Percentiles rank a stretch among this genome's conserved stretches.
phyloP scores from a whole-genome alignment of 2,797 vertebrate genomes.

The Pantherophis alleghaniensis region DNA sequence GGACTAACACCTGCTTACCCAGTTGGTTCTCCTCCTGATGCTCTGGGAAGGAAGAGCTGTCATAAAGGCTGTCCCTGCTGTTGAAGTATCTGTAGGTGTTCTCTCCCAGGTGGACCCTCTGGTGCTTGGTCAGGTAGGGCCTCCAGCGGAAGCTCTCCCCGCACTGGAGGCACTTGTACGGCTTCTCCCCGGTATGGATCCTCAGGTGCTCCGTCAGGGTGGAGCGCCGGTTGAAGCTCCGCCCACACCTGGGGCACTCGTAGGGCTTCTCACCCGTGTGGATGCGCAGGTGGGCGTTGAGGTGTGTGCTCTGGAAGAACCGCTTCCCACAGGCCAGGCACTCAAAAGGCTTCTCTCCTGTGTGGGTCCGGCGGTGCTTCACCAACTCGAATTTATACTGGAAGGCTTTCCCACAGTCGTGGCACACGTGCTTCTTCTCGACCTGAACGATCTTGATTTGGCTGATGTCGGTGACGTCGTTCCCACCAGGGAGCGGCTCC shows the following conservation, averaged over 20 bases:
- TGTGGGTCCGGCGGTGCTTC: constrained; percentile 60
- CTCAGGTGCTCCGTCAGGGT: constrained; percentile 49
- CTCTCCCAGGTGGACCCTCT: constrained; percentile 14
- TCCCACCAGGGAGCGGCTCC: neutral
- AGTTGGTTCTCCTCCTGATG: constrained; percentile 3
- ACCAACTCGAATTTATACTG: constrained; percentile 52
- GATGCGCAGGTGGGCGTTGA: constrained; percentile 51
- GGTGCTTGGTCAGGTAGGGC: constrained; percentile 29
- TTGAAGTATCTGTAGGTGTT: constrained; percentile 13
- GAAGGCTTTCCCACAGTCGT: constrained; percentile 57
- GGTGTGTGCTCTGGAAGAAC: constrained; percentile 53
- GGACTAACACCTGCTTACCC: neutral
- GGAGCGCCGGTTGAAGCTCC: constrained; percentile 53
- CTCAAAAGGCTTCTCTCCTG: constrained; percentile 54
- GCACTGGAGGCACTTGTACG: constrained; percentile 28
- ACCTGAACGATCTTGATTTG: constrained; percentile 33
- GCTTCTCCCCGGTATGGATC: constrained; percentile 49
- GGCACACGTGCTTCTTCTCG: constrained; percentile 47
- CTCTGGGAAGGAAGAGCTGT: neutral
- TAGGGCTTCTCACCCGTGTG: constrained; percentile 55
- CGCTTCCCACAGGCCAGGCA: constrained; percentile 40
- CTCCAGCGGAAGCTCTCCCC: constrained; percentile 32
- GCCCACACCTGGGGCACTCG: constrained; percentile 49
- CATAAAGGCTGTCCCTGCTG: neutral
- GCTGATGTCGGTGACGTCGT: constrained; percentile 22